Conservation (phyloP, 2,113 vertebrate species). For the Apodemus speciosus region DNA sequence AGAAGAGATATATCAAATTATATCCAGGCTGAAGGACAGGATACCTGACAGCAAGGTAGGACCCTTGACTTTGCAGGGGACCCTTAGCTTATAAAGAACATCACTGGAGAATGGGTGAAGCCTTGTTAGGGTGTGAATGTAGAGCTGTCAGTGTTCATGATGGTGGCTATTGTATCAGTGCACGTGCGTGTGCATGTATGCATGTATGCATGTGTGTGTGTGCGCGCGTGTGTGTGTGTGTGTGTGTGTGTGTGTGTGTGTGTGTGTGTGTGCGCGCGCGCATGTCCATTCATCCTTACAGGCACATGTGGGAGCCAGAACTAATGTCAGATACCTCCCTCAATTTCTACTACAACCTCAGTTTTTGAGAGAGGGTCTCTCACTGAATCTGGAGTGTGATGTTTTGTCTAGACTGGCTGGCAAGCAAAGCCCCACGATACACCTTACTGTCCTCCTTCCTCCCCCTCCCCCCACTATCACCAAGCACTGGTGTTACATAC, state of each 20-base stretch:
- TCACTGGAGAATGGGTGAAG: background rate
- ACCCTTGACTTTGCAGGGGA: background rate
- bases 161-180: background rate
- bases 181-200: background rate
- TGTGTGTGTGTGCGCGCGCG: no score
- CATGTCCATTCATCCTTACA: background rate
- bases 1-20: background rate
- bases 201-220: background rate
- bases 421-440: background rate
- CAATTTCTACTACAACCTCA: background rate
- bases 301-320: background rate
- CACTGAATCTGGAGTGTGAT: background rate
- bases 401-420: background rate
- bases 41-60: background rate
- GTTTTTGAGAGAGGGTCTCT: background rate
- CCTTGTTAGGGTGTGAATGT: background rate
- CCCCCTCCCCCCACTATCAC: accelerated
- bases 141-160: background rate
- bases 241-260: background rate
- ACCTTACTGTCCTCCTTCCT: background rate
- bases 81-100: background rate
- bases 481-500: background rate
- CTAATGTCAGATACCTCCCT: background rate
- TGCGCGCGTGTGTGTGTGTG: background rate
- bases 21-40: background rate